Base-by-base conservation (phyloP, 2,113 vertebrate genomes). In the Odontesthes bonariensis region DNA sequence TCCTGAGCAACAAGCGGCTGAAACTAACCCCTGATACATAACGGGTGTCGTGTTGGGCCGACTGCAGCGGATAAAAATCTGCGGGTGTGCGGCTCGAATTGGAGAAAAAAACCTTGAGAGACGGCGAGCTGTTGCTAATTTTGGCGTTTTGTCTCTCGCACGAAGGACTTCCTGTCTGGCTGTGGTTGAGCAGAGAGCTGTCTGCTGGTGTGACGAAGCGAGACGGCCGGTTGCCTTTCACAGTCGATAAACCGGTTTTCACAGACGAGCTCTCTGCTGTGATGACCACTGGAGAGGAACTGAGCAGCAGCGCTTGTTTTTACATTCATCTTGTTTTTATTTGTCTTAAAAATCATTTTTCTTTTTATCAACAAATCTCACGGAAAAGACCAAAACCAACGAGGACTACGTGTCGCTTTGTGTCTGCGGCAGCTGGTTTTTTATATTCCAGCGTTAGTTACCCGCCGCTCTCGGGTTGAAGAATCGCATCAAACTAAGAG, bases 221-320 rank as follows among this genome's bases (percentile, higher is more conserved):
- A 58, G 22, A 49, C 0, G 38, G 62, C 9, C 0, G 6, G 35
- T 51, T 20, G 35, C 1, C 5, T 6, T 17, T 8, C 17, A 13
- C 11, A 13, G 23, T 17, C 1, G 46, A 19, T 44, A 17, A 27
- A n/a, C 27, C 31, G 5, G 16, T 14, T 44, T 44, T 44, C n/a
- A 6, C 33, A 46, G 35, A 56, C 23, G 2, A 32, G 42, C 13
- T 7, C 11, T 77, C 8, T 47, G 44, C 53, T 46, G 61, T 56
- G 65, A 51, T 32, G 47, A 38, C 64, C 20, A 33, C 31, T 11
- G 22, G 52, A 81, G 66, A 69, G 58, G 20, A 78, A 63, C 84
- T 56, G 73, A 32, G 53, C 81, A 75, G 81, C 78, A 79, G 59
- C 51, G 11, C 74, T 83, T 83, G 14, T 14, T 49, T 64, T 78